Evolutionary conservation across 2,888 invertebrate genomes (phyloP).

Genomic region (Rhaphigaster nebulosa): DNA sequence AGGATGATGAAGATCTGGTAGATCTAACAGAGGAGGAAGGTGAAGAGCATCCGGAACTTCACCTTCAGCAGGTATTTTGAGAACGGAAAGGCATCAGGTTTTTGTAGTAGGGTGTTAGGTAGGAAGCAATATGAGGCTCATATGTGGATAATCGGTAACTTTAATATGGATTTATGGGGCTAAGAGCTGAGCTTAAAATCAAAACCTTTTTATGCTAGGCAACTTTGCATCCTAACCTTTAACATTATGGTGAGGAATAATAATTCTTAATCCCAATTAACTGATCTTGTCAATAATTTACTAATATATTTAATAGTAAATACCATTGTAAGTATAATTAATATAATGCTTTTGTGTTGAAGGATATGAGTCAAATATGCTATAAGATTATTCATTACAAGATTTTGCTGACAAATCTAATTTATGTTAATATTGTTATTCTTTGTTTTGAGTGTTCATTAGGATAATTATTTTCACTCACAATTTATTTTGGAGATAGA

Average conservation of each 20-base stretch:
- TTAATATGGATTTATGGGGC: slow-evolving; percentile 21
- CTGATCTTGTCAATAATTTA: slow-evolving; percentile 17
- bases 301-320: slow-evolving; percentile 7
- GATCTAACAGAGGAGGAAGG: slow-evolving; percentile 28
- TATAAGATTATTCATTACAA: neutral
- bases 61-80: slow-evolving; percentile 48
- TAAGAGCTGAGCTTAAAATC: slow-evolving; percentile 1
- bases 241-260: slow-evolving; percentile 11
- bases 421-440: neutral
- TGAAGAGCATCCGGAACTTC: slow-evolving; percentile 46
- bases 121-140: slow-evolving; percentile 29
- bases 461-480: neutral
- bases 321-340: neutral
- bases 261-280: slow-evolving; percentile 23
- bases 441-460: neutral
- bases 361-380: neutral
- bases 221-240: slow-evolving; percentile 14
- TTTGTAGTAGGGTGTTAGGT: slow-evolving; percentile 46
- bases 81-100: slow-evolving; percentile 18
- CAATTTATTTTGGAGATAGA: neutral
- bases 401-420: neutral
- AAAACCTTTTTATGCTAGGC: neutral
- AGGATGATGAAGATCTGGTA: slow-evolving; percentile 41
- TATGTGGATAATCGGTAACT: slow-evolving; percentile 3
- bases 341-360: slow-evolving; percentile 12